A percentile compares a stretch with the other conserved stretches of the same genome.
These are phyloP conservation scores for Thomomys bottae DNA, from an alignment of 2,113 vertebrate genomes.

Conservation along the genomic window DNA sequence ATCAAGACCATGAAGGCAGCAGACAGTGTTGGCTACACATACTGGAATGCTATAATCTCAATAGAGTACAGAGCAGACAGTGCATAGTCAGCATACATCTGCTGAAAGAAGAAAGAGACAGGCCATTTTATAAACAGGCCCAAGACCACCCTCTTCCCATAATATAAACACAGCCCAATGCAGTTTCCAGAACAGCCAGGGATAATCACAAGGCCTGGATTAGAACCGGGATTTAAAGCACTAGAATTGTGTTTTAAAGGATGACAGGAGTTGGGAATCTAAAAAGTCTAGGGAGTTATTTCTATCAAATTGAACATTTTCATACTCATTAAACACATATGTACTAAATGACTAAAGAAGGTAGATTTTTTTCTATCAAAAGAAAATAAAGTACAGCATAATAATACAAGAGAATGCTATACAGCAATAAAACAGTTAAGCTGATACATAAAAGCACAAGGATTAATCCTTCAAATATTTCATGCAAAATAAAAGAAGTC, in stretches of 20 bases:
- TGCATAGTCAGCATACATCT: background rate
- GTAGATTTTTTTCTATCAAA: background rate
- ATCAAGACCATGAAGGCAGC: background rate
- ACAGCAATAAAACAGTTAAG: conserved; percentile 23
- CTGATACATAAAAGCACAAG: background rate
- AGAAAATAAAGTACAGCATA: background rate
- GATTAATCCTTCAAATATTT: background rate
- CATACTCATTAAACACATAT: background rate
- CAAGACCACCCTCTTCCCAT: background rate
- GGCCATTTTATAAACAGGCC: conserved; percentile 4
- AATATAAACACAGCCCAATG: background rate
- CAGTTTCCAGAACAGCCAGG: background rate
- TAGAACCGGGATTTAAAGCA: background rate
- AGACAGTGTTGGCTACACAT: background rate
- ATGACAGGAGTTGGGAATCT: background rate
- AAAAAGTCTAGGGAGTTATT: background rate
- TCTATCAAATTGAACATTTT: conserved; percentile 10
- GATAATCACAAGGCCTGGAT: background rate
- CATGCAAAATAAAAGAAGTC: conserved; percentile 49
- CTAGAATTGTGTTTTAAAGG: background rate
- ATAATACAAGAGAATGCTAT: background rate
- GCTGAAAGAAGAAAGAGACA: conserved; percentile 23
- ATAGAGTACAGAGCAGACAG: background rate
- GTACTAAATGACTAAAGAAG: background rate
- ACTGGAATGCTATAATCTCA: background rate